Conservation (phyloP, 2,888 invertebrate species). For the Nasonovia ribisnigri region DNA sequence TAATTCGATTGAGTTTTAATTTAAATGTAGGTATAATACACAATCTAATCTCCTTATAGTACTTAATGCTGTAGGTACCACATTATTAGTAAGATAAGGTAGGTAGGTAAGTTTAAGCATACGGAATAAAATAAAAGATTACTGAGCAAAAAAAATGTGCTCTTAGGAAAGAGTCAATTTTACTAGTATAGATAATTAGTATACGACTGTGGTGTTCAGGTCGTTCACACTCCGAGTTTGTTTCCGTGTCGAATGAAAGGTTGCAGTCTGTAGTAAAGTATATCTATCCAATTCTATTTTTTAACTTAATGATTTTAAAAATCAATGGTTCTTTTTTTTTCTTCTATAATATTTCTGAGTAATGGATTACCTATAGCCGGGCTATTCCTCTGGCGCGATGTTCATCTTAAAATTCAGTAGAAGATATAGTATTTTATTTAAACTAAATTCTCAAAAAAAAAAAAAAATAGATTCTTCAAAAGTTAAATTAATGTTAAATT, state of each 20-base stretch:
- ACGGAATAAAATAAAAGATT: background rate
- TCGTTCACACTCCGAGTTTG: conserved; percentile 23
- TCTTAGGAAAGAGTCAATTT: background rate
- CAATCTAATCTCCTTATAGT: background rate
- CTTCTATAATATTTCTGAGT: background rate
- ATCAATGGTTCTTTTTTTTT: background rate
- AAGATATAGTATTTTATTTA: background rate
- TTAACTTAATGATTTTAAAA: background rate
- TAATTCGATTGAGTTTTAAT: background rate
- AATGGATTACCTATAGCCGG: background rate
- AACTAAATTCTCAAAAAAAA: background rate
- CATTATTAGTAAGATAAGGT: background rate
- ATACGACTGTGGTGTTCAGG: background rate
- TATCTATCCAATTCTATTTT: background rate
- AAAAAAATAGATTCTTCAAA: background rate
- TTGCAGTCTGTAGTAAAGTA: background rate
- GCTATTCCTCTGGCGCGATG: background rate
- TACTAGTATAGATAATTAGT: conserved; percentile 28
- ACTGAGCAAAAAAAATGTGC: background rate
- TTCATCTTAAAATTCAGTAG: background rate
- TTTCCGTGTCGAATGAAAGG: conserved; percentile 37
- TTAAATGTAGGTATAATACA: background rate
- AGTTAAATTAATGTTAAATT: background rate
- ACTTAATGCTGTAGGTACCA: background rate
- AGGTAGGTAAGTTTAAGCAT: background rate